phyloP scores from a whole-genome alignment of 1,140 invertebrate species.

The Drosophila lacteicornis region DNA sequence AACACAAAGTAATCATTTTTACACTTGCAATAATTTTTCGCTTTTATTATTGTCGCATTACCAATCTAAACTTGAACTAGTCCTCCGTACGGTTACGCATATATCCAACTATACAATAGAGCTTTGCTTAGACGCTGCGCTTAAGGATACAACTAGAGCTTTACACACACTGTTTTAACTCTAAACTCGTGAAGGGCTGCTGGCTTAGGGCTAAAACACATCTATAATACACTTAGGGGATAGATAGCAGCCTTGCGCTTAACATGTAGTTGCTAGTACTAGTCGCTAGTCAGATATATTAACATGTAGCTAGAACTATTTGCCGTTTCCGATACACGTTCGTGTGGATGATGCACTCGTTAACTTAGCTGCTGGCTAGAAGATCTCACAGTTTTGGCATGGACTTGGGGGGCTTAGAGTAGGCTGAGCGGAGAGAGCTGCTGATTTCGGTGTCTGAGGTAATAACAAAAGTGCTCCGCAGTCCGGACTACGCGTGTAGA shows the following conservation, averaged over 20 bases:
- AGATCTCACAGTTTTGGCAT: slow-evolving; percentile 62
- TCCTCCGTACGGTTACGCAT: slow-evolving; percentile 42
- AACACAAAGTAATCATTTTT: background rate
- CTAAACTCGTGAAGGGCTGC: slow-evolving; percentile 3
- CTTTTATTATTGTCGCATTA: slow-evolving; percentile 82
- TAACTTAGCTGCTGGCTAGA: slow-evolving; percentile 35
- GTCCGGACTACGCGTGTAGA: slow-evolving; percentile 23
- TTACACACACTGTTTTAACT: slow-evolving; percentile 20
- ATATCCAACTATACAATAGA: slow-evolving; percentile 75
- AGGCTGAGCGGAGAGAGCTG: slow-evolving; percentile 9
- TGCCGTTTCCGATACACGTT: slow-evolving; percentile 1
- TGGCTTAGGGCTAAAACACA: slow-evolving; percentile 61
- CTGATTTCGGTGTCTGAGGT: slow-evolving; percentile 33
- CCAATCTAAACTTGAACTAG: slow-evolving; percentile 80
- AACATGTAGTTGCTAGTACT: slow-evolving; percentile 6
- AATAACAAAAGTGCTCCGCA: slow-evolving; percentile 36
- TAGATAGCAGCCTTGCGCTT: slow-evolving; percentile 56
- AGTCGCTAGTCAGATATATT: slow-evolving; percentile 12
- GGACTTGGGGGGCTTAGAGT: slow-evolving; percentile 32
- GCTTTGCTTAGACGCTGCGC: slow-evolving; percentile 61
- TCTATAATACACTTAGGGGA: slow-evolving; percentile 63
- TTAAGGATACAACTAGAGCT: slow-evolving; percentile 63
- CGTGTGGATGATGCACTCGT: slow-evolving; percentile 40
- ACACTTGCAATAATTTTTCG: slow-evolving; percentile 67
- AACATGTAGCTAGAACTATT: background rate